phyloP scores from a whole-genome alignment of 2,113 vertebrate species.

The Barbus barbus region DNA sequence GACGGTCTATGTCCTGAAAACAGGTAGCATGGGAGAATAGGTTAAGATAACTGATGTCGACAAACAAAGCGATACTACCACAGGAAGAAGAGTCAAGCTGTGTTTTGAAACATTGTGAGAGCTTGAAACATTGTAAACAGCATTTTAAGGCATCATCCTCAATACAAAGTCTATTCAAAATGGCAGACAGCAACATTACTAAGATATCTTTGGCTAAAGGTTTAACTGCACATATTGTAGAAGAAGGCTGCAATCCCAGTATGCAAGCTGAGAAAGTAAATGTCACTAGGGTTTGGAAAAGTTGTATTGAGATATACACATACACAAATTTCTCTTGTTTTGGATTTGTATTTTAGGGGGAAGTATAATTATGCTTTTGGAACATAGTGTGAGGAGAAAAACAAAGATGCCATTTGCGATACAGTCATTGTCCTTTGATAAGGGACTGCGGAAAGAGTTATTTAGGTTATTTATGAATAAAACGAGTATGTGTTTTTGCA shows the following conservation, averaged over 20 bases:
- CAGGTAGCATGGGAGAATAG: neutral
- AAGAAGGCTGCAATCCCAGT: neutral
- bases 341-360: neutral
- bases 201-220: neutral
- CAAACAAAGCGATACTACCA: neutral
- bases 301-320: too few species aligned
- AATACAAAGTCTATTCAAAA: neutral
- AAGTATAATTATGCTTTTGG: neutral
- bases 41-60: neutral
- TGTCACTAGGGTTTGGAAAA: neutral
- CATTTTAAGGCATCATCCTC: neutral
- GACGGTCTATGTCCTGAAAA: neutral
- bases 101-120: neutral
- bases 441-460: neutral
- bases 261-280: neutral
- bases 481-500: neutral
- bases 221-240: neutral
- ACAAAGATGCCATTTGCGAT: neutral
- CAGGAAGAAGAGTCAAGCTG: neutral
- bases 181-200: neutral
- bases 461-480: neutral
- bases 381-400: neutral
- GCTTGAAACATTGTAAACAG: neutral
- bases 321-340: too few species aligned
- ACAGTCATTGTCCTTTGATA: neutral